These are phyloP conservation scores for Bos javanicus DNA, from an alignment of 2,113 vertebrate species.

Conservation along the genomic window DNA sequence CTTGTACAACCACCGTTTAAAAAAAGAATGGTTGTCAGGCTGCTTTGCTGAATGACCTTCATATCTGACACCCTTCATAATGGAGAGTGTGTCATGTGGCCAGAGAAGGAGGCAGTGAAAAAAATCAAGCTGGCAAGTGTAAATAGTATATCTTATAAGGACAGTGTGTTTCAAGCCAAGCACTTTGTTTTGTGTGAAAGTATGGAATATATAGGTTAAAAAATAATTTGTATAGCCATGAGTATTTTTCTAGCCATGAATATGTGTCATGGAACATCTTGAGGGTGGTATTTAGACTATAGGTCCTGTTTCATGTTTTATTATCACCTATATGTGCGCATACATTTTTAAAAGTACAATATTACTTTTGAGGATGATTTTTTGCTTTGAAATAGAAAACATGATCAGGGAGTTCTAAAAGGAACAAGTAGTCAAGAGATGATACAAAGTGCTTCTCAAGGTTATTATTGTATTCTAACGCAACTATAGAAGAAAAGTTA, in stretches of 20 bases:
- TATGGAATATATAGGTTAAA: conserved; percentile 29
- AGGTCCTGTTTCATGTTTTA: background rate
- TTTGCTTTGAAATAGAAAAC: conserved; percentile 36
- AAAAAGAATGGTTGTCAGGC: background rate
- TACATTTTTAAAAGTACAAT: background rate
- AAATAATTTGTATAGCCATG: conserved; percentile 1
- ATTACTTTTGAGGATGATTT: background rate
- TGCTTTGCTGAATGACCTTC: background rate
- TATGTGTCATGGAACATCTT: background rate
- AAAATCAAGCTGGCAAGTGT: conserved; percentile 50
- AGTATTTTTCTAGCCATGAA: conserved; percentile 27
- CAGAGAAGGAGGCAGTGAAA: conserved; percentile 37
- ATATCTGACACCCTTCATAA: background rate
- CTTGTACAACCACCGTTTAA: background rate
- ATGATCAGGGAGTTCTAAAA: background rate
- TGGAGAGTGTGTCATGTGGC: conserved; percentile 32
- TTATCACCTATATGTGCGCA: background rate
- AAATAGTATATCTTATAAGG: conserved; percentile 32
- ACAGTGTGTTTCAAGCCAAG: conserved; percentile 2
- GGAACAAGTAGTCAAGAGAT: background rate
- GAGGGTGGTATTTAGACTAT: background rate
- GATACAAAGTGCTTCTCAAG: background rate
- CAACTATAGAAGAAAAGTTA: background rate
- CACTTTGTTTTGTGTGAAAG: conserved; percentile 27
- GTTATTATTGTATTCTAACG: background rate